phyloP scores from a whole-genome alignment of 92 coral and sea anemone genomes.

The Virgularia gustaviana region DNA sequence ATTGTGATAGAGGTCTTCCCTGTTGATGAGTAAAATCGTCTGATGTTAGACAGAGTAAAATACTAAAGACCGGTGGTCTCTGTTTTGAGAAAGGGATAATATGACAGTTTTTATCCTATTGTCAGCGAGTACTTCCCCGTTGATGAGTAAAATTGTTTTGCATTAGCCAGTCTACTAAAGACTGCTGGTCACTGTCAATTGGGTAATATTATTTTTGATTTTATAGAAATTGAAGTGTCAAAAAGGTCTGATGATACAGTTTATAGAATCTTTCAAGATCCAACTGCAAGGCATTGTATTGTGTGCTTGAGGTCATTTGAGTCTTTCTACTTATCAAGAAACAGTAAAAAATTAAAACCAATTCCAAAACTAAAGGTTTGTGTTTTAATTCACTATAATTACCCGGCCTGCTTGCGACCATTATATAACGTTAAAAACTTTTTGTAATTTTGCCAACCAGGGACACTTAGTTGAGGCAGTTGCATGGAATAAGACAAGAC shows the following conservation, averaged over 20 bases:
- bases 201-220: not conserved
- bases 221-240: slow-evolving; percentile 74
- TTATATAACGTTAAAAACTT: not conserved
- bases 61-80: too few relatives aligned
- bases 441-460: slow-evolving; percentile 12
- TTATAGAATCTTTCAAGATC: slow-evolving; percentile 77
- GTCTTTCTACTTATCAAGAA: slow-evolving; percentile 79
- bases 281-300: slow-evolving; percentile 85
- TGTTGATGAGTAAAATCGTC: too few relatives aligned
- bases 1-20: too few relatives aligned
- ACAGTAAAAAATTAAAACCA: slow-evolving; percentile 84
- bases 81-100: not conserved
- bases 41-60: too few relatives aligned
- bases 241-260: slow-evolving; percentile 80
- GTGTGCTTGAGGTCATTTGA: slow-evolving; percentile 87
- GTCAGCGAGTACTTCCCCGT: too few relatives aligned
- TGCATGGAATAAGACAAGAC: slow-evolving; percentile 92
- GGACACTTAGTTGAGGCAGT: slow-evolving; percentile 88
- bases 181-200: too few relatives aligned
- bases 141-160: too few relatives aligned
- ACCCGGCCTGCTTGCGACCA: not conserved
- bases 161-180: too few relatives aligned
- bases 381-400: not conserved
- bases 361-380: slow-evolving; percentile 75
- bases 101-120: too few relatives aligned